Evolutionary conservation across 1,140 invertebrate species (phyloP).

Genomic region (Idris sp.): DNA sequence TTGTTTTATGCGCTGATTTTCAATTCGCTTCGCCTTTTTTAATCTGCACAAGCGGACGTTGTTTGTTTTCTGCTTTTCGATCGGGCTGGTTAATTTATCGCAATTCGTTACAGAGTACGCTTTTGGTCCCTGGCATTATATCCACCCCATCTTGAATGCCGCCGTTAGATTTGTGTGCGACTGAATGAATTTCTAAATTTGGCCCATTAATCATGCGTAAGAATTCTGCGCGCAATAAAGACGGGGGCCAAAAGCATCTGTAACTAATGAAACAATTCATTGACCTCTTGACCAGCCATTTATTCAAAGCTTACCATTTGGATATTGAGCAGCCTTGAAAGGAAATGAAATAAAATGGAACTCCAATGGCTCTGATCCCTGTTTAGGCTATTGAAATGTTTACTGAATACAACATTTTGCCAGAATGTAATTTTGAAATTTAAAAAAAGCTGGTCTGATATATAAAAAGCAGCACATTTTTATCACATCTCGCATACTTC

Average conservation of each 20-base stretch:
- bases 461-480: conserved; percentile 25
- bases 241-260: no score
- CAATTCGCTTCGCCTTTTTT: conserved; percentile 14
- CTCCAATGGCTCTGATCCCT: no score
- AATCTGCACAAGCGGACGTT: not conserved
- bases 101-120: conserved; percentile 22
- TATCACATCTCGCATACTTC: conserved; percentile 25
- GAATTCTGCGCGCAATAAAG: no score
- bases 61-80: not conserved
- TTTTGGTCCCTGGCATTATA: conserved; percentile 11
- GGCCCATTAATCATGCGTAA: no score
- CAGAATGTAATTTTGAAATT: conserved; percentile 26
- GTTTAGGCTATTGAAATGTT: no score
- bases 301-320: conserved; percentile 20
- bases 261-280: conserved; percentile 36
- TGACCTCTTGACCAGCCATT: conserved; percentile 15
- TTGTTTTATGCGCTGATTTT: conserved; percentile 14
- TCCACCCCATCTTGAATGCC: not conserved
- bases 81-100: conserved; percentile 25
- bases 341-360: no score
- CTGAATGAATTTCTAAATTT: conserved; percentile 41
- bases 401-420: no score
- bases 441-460: no score
- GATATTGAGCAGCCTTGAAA: no score
- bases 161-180: not conserved